Evolutionary conservation across 2,888 invertebrate species (phyloP).

Genomic region (Chrysomela aeneicollis): DNA sequence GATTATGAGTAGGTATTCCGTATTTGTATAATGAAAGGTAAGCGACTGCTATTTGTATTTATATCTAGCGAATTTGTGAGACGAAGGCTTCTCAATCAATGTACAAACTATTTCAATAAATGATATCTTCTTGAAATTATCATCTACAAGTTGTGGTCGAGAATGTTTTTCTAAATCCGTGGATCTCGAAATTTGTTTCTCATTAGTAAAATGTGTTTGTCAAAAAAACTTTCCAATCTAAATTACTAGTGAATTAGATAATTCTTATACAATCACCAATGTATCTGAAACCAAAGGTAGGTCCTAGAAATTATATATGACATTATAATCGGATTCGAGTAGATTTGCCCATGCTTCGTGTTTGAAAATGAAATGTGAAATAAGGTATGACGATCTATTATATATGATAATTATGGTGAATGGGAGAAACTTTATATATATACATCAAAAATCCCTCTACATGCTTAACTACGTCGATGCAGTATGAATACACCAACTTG

Average conservation of each 20-base stretch:
- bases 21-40: conserved; percentile 34
- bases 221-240: background rate
- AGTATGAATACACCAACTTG: background rate
- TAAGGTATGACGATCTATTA: conserved; percentile 42
- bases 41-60: conserved; percentile 19
- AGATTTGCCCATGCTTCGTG: conserved; percentile 28
- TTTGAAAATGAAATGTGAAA: conserved; percentile 29
- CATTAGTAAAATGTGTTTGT: background rate
- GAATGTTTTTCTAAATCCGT: conserved; percentile 1
- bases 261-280: conserved; percentile 13
- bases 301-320: conserved; percentile 32
- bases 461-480: background rate
- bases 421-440: conserved; percentile 25
- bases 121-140: too few relatives aligned
- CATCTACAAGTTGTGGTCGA: too few relatives aligned
- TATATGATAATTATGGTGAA: conserved; percentile 28
- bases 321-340: conserved; percentile 23
- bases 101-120: conserved; percentile 24
- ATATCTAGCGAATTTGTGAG: background rate
- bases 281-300: conserved; percentile 38
- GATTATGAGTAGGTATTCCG: conserved; percentile 27
- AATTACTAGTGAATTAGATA: conserved; percentile 4
- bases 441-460: background rate
- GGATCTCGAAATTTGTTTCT: background rate
- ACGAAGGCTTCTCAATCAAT: conserved; percentile 6